Conservation (phyloP, 2,113 vertebrate species). For the Odobenus rosmarus region DNA sequence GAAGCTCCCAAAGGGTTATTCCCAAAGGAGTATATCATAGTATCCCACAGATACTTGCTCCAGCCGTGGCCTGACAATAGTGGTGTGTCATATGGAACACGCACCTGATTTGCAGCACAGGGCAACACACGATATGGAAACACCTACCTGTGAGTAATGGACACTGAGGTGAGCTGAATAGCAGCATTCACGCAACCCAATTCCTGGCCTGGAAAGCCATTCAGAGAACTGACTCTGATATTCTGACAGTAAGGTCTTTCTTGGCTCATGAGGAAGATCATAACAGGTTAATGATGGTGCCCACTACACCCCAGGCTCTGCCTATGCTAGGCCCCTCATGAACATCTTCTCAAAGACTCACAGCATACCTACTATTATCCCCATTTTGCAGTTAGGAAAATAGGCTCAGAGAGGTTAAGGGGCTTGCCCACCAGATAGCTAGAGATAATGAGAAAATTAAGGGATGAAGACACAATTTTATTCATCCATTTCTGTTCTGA, state of each 20-base stretch:
- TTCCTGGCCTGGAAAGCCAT: neutral
- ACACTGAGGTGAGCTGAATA: neutral
- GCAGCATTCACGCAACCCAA: neutral
- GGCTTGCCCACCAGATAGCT: neutral
- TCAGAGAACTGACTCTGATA: neutral
- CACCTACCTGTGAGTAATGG: neutral
- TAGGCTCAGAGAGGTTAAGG: neutral
- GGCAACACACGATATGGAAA: neutral
- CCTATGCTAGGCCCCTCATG: neutral
- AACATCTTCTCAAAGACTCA: neutral
- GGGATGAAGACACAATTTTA: neutral
- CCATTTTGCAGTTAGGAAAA: neutral
- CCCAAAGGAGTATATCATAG: neutral
- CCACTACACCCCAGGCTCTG: neutral
- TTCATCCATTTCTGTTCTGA: neutral
- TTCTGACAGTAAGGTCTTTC: neutral
- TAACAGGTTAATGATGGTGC: neutral
- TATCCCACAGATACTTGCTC: neutral
- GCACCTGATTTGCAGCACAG: neutral
- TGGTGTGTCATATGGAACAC: neutral
- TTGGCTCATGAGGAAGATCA: neutral
- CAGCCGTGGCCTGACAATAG: neutral
- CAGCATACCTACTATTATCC: no score
- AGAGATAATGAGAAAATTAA: constrained; percentile 11
- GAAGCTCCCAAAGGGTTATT: neutral